phyloP scores from a whole-genome alignment of 2,888 invertebrate species.

The Diaphora mendica region DNA sequence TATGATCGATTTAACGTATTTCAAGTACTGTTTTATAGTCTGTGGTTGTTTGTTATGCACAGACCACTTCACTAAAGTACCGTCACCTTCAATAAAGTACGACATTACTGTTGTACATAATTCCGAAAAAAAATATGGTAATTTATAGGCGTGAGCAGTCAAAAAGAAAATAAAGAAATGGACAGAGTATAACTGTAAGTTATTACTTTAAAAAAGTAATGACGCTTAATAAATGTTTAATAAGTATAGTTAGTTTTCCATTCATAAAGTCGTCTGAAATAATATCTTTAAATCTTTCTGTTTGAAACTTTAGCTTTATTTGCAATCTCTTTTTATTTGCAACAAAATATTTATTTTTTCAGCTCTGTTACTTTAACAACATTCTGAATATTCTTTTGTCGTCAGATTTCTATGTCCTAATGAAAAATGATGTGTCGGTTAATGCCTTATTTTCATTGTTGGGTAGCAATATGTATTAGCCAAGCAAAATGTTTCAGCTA shows the following conservation, averaged over 20 bases:
- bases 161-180: no score
- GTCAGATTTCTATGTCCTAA: not conserved
- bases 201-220: no score
- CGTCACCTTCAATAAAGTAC: no score
- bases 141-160: no score
- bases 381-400: slow-evolving; percentile 4
- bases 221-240: not conserved
- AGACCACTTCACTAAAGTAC: no score
- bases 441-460: not conserved
- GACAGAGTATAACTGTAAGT: no score
- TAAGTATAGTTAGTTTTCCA: not conserved
- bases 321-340: not conserved
- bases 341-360: slow-evolving; percentile 3
- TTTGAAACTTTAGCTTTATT: not conserved
- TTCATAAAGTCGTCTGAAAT: not conserved
- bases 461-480: not conserved
- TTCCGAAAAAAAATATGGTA: no score
- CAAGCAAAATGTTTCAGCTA: not conserved
- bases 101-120: no score
- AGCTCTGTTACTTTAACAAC: not conserved
- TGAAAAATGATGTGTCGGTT: slow-evolving; percentile 10
- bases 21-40: no score
- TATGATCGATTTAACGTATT: no score
- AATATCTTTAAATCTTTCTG: not conserved
- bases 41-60: no score